Percentiles rank a stretch among this genome's conserved stretches.
phyloP scores from a whole-genome alignment of 2,888 invertebrate genomes.

The Bellardia bayeri region DNA sequence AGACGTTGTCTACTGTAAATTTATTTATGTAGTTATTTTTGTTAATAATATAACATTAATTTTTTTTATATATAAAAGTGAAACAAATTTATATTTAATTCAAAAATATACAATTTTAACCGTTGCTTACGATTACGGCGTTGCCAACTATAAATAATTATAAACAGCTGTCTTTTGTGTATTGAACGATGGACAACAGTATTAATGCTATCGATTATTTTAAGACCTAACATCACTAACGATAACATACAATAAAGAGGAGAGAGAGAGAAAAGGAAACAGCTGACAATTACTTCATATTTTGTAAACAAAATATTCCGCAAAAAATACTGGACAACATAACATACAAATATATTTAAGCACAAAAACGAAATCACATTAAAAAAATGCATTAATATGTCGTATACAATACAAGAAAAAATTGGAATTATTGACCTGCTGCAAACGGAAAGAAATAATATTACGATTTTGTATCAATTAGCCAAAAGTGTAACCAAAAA shows the following conservation, averaged over 20 bases:
- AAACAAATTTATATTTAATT: neutral
- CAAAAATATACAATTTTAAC: constrained; percentile 11
- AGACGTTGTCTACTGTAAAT: no score
- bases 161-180: constrained; percentile 17
- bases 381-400: constrained; percentile 75
- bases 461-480: constrained; percentile 76
- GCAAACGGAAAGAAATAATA: constrained; percentile 76
- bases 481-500: constrained; percentile 80
- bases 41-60: no score
- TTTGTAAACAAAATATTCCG: constrained; percentile 47
- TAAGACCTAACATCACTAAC: constrained; percentile 2
- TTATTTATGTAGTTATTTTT: no score
- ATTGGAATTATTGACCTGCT: constrained; percentile 79
- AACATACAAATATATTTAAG: neutral
- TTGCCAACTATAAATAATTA: constrained; percentile 27
- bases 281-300: constrained; percentile 48
- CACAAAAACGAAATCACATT: neutral
- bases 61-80: no score
- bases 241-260: neutral
- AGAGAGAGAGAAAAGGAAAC: constrained; percentile 8
- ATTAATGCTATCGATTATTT: constrained; percentile 14
- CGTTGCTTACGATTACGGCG: neutral
- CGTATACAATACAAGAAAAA: constrained; percentile 76
- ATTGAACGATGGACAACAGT: neutral
- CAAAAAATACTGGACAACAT: neutral